phyloP scores from a whole-genome alignment of 2,113 vertebrate genomes.

The Leptocoma aspasia region DNA sequence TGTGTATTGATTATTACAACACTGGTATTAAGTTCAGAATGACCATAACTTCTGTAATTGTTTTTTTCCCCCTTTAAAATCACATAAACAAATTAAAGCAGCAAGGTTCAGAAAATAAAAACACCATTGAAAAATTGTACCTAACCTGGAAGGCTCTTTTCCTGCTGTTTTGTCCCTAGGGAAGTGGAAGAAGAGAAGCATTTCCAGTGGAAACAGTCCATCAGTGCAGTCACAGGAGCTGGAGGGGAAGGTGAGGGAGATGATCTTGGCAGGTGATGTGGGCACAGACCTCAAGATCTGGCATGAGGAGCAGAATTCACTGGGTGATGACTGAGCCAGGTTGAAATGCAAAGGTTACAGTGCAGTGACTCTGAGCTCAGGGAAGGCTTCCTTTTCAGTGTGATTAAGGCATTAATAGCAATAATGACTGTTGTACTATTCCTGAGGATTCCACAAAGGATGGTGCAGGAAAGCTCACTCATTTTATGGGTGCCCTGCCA shows the following conservation, averaged over 20 bases:
- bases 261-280: background rate
- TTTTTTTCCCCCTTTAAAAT: background rate
- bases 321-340: background rate
- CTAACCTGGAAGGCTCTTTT: background rate
- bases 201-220: background rate
- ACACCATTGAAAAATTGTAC: background rate
- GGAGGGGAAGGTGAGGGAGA: background rate
- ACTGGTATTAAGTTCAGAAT: background rate
- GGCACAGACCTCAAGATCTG: accelerated
- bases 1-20: background rate
- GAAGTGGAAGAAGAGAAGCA: background rate
- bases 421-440: background rate
- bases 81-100: background rate
- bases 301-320: background rate
- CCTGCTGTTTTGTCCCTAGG: background rate
- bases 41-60: background rate
- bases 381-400: background rate
- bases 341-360: background rate
- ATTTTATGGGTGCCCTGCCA: background rate
- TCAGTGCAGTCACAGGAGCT: background rate
- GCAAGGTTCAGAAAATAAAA: background rate
- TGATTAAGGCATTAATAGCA: background rate
- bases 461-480: background rate
- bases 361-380: background rate
- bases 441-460: background rate